These are phyloP conservation scores for Iselma pallidipennis DNA, from an alignment of 2,888 invertebrate genomes.

Conservation along the genomic window DNA sequence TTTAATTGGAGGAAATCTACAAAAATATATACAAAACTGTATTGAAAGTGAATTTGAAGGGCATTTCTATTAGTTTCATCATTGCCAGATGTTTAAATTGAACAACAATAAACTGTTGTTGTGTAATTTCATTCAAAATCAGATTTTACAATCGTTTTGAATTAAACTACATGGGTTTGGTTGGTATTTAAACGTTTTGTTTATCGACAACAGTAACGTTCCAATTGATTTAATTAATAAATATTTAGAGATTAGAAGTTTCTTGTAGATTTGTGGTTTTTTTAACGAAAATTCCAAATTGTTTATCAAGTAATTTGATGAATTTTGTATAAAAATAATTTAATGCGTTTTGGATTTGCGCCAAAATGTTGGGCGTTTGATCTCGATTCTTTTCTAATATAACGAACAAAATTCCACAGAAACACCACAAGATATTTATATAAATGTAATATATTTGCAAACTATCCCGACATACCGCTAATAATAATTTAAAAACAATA, in stretches of 20 bases:
- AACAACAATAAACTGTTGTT: no score
- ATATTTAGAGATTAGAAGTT: no score
- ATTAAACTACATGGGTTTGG: no score
- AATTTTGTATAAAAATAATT: constrained; percentile 19
- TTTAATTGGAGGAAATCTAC: neutral
- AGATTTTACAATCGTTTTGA: no score
- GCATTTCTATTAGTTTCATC: no score
- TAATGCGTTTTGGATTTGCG: constrained; percentile 13
- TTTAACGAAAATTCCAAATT: neutral
- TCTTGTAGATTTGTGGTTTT: neutral
- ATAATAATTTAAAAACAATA: no score
- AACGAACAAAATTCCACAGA: constrained; percentile 2
- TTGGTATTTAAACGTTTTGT: no score
- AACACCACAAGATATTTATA: constrained; percentile 7
- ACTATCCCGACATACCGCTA: no score
- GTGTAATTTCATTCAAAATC: no score
- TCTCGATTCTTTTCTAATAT: constrained; percentile 4
- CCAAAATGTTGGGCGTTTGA: constrained; percentile 10
- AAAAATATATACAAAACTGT: neutral
- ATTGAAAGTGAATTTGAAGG: neutral
- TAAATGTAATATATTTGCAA: neutral
- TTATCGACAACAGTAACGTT: no score
- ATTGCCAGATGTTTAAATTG: neutral
- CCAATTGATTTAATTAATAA: no score
- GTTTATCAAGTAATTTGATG: constrained; percentile 12